Evolutionary conservation across 2,888 invertebrate genomes (phyloP), one percentile per base, ranked within the genome.

Genomic region (Lochmaea capreae): DNA sequence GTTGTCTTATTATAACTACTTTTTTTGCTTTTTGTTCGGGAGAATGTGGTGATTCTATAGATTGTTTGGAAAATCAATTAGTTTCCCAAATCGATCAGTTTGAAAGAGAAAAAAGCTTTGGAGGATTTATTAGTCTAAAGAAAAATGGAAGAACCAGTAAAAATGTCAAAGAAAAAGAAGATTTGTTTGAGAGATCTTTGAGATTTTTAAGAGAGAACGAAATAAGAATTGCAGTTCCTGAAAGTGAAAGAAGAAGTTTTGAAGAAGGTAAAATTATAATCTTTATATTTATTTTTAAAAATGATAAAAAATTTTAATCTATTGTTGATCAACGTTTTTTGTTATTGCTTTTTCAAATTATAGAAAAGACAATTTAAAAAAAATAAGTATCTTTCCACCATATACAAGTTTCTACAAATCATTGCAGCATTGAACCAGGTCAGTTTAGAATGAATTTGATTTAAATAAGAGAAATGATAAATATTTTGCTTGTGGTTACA

Each of bases 151-250:
- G 54, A n/a, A 86, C 87, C 69, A 77, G 68, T 18, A 77, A 75
- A 63, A 73, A 63, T 49, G 54, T 71, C n/a, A 72, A 75, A 61
- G 81, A 81, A 22, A 75, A 77, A 69, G 88, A 88, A 80, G 87
- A 87, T 74, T 82, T 89, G 46, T 82, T 89, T 70, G 89, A 89
- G 76, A 88, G 89, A 77, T 85, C 88, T 78, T 84, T 88, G 75
- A 86, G 88, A 74, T 90, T 88, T 81, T 80, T 90, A 76, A 82
- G 85, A 66, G 87, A 87, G 52, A 89, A 89, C 77, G 88, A 89
- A 79, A 79, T 90, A 71, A 87, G 87, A 79, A 83, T 89, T 63
- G 84, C 81, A 74, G 74, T 88, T 66, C 87, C 89, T 18, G 84
- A 86, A 65, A 81, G 84, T 79, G 80, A 86, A 83, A 81, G 87